These are phyloP conservation scores for Bombus difficillimus DNA, from an alignment of 1,140 invertebrate species.

Conservation along the genomic window DNA sequence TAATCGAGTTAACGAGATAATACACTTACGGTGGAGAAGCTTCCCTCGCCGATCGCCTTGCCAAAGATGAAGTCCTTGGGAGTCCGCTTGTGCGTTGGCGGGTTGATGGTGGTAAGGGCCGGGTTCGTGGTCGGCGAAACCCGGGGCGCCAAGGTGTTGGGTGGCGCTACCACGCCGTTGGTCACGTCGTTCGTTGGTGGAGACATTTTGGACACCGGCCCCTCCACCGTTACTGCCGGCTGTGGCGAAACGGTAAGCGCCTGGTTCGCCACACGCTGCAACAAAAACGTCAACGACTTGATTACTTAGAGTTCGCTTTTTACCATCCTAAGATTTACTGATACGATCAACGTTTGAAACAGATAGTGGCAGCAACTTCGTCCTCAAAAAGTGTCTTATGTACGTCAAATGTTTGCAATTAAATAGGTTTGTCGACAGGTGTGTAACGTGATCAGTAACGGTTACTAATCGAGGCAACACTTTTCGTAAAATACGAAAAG, in stretches of 20 bases:
- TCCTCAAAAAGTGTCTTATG: too few relatives aligned
- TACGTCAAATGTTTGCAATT: too few relatives aligned
- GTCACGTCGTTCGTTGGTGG: slow-evolving; percentile 81
- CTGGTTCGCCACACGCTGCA: slow-evolving; percentile 82
- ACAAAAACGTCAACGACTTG: slow-evolving; percentile 59
- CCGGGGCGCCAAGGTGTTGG: slow-evolving; percentile 70
- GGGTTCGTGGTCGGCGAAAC: slow-evolving; percentile 73
- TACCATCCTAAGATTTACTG: too few relatives aligned
- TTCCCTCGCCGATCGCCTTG: slow-evolving; percentile 97
- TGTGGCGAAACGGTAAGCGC: slow-evolving; percentile 82
- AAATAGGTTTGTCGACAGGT: too few relatives aligned
- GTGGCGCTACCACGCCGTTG: slow-evolving; percentile 76
- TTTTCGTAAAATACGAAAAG: neutral
- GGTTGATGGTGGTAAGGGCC: slow-evolving; percentile 77
- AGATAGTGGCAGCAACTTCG: too few relatives aligned
- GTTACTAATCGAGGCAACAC: neutral
- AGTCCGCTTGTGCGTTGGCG: slow-evolving; percentile 85
- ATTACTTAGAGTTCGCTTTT: neutral
- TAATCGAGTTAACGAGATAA: slow-evolving; percentile 30
- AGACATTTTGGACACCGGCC: slow-evolving; percentile 81
- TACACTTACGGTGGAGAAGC: slow-evolving; percentile 93
- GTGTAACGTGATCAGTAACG: too few relatives aligned
- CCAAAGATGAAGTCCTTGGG: slow-evolving; percentile 97
- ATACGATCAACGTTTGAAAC: too few relatives aligned
- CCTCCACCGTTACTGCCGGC: slow-evolving; percentile 81